These are phyloP conservation scores for Monochamus alternatus DNA, from an alignment of 2,888 invertebrate species.

Conservation along the genomic window DNA sequence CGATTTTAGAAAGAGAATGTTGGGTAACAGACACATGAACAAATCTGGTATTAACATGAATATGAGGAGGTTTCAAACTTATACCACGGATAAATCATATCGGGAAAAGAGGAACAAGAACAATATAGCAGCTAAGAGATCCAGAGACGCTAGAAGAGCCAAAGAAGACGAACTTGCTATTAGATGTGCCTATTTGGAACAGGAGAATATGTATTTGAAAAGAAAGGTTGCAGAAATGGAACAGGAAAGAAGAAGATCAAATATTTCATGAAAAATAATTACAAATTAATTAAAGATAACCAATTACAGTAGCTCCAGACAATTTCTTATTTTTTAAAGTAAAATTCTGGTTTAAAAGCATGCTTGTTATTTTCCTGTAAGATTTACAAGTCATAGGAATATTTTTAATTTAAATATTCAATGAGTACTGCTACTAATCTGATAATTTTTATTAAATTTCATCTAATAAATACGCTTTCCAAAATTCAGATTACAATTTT, in stretches of 20 bases:
- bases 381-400: too few relatives aligned
- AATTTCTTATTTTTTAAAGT: too few relatives aligned
- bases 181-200: conserved; percentile 86
- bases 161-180: conserved; percentile 95
- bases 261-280: background rate
- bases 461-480: too few relatives aligned
- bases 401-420: too few relatives aligned
- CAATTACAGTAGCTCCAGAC: too few relatives aligned
- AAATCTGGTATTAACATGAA: conserved; percentile 77
- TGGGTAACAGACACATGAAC: conserved; percentile 79
- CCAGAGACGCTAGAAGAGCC: conserved; percentile 89
- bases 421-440: too few relatives aligned
- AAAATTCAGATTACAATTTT: too few relatives aligned
- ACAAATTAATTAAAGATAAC: too few relatives aligned
- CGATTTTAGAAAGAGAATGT: conserved; percentile 79
- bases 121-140: conserved; percentile 95
- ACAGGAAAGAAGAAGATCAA: conserved; percentile 46
- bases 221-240: conserved; percentile 51
- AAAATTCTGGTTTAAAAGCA: too few relatives aligned
- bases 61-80: conserved; percentile 74
- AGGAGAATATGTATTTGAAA: conserved; percentile 52
- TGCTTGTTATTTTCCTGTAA: too few relatives aligned
- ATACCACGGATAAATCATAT: conserved; percentile 81
- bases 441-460: too few relatives aligned
- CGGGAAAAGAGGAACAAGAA: conserved; percentile 91